Base-by-base conservation (phyloP, 2,888 invertebrate genomes). In the Cecidostiba fungosa region DNA sequence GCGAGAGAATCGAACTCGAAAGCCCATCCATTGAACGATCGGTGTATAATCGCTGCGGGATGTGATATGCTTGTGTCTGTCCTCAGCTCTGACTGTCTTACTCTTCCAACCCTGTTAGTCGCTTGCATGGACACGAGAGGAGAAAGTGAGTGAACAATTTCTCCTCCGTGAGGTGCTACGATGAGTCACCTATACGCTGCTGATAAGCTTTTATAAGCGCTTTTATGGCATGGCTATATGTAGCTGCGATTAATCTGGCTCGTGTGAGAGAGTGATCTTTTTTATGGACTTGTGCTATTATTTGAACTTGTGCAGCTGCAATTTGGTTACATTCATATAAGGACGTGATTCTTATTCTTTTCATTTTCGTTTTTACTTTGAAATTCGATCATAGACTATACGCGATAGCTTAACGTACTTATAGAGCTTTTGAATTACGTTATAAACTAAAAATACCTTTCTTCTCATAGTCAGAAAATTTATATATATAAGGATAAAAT, bases 1-100 rank as follows among this genome's bases (percentile, higher is more conserved):
- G 29, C 74, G 43, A 77, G 77, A 82, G 77, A 77, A 79, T 23
- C 8, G 47, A 32, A 26, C 23, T 39, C 77, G 78, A 86, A 16
- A 77, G 36, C 26, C 91, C 92, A 91, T 89, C 90, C 89, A 90
- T 90, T 89, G 87, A 91, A 92, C 91, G 89, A 91, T 92, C 92
- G 92, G 90, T 89, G 54, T 88, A 89, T 87, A 66, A 66, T 66
- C 88, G 88, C 89, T 91, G 91, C 90, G 90, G 91, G 90, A 91
- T 89, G 88, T 87, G 87, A 70, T 77, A 19, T 29, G 23, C 77
- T 29, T 62, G 19, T 69, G 16, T 76, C 36, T 80, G 14, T 82
- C 23, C 62, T 59, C 29, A 12, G 10, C 23, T 66, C 66, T 36
- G 70, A 26, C 74, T 77, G 70, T 73, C 32, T 39, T 47, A 5